Evolutionary conservation across 2,888 invertebrate genomes (phyloP).

Genomic region (Epinotia bilunana): DNA sequence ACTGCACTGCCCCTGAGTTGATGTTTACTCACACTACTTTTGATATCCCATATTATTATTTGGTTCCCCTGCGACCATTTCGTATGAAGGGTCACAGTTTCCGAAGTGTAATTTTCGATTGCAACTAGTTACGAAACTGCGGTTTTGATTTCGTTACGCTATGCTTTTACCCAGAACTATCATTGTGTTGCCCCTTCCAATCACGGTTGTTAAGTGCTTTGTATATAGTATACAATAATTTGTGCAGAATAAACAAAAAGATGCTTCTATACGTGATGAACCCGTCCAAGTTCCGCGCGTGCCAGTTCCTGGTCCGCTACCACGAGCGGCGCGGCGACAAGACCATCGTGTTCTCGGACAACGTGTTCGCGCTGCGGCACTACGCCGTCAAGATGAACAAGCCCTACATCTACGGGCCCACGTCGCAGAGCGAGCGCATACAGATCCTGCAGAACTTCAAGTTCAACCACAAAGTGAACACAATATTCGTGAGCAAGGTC

Average conservation of each 20-base stretch:
- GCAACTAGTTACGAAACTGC: too few species aligned
- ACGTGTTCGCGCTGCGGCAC: conserved; percentile 98
- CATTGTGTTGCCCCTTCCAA: too few species aligned
- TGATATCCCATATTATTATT: too few species aligned
- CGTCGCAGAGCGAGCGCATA: conserved; percentile 97
- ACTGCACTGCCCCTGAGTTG: too few species aligned
- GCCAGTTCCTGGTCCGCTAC: conserved; percentile 96
- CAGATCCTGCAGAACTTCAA: conserved; percentile 99
- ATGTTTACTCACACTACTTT: too few species aligned
- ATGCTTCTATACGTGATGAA: conserved; percentile 99
- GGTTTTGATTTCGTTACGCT: too few species aligned
- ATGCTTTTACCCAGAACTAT: background rate
- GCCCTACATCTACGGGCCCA: conserved; percentile 99
- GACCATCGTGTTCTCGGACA: conserved; percentile 99
- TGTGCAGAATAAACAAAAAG: conserved; percentile 91
- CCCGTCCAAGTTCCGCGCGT: conserved; percentile 98
- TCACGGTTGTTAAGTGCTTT: background rate
- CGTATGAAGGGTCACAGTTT: too few species aligned
- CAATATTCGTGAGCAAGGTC: conserved; percentile 99
- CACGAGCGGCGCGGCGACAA: conserved; percentile 98
- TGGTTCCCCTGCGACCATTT: too few species aligned
- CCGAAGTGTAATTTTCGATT: too few species aligned
- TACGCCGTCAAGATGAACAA: conserved; percentile 99
- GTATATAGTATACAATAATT: background rate
- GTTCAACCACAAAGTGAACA: conserved; percentile 99